A percentile compares a stretch with the other conserved stretches of the same genome.
These are phyloP conservation scores for Scopus umbretta DNA, from an alignment of 2,113 vertebrate species.

Conservation along the genomic window DNA sequence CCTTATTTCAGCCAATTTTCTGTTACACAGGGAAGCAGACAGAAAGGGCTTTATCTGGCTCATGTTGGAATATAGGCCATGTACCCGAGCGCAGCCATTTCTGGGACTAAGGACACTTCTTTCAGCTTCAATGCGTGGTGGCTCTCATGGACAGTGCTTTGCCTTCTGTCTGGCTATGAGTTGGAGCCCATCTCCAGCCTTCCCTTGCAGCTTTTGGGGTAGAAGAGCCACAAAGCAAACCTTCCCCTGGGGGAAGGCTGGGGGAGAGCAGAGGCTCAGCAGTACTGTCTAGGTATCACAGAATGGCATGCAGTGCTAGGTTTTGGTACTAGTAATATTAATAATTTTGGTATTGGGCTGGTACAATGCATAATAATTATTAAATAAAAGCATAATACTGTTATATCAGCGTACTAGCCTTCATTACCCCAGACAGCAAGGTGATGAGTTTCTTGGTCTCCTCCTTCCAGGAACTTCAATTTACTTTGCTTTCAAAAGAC, in stretches of 20 bases:
- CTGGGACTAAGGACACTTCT: not conserved
- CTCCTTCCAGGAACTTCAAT: not conserved
- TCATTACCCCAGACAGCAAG: not conserved
- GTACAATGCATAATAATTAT: not conserved
- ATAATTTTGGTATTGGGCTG: not conserved
- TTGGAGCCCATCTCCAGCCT: not conserved
- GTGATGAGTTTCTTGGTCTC: not conserved
- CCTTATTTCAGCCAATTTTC: not conserved
- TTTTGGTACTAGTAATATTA: not conserved
- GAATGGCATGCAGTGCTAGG: not conserved
- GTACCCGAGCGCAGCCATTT: not conserved
- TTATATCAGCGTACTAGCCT: not conserved
- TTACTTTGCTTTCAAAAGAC: not conserved
- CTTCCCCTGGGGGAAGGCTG: not conserved
- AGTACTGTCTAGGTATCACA: not conserved
- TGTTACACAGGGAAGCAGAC: not conserved
- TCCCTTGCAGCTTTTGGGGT: not conserved
- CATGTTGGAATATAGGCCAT: accelerated
- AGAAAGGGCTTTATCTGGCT: not conserved
- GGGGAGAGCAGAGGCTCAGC: not conserved
- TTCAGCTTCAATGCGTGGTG: not conserved
- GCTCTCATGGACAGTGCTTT: not conserved
- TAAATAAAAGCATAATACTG: not conserved
- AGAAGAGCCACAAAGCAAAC: not conserved
- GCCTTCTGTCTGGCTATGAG: not conserved